phyloP scores from a whole-genome alignment of 2,113 vertebrate genomes.

The Cynopterus brachyotis region DNA sequence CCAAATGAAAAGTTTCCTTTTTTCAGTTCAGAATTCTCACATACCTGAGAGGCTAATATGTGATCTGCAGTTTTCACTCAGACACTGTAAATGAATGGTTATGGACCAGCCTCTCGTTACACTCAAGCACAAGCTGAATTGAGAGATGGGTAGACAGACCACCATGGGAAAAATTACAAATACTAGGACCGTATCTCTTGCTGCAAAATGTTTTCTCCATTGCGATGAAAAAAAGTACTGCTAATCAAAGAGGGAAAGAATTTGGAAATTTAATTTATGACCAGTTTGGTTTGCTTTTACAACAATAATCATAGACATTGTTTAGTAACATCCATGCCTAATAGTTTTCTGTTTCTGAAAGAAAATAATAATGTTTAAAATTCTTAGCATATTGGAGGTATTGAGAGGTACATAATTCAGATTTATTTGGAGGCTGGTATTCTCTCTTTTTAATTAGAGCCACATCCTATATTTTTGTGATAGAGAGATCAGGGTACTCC shows the following conservation, averaged over 20 bases:
- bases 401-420: background rate
- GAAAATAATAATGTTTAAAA: background rate
- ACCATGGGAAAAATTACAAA: background rate
- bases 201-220: background rate
- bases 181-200: background rate
- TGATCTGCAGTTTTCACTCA: slow-evolving; percentile 34
- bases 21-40: slow-evolving; percentile 47
- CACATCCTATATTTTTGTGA: background rate
- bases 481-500: background rate
- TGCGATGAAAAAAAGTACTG: background rate
- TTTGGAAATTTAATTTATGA: slow-evolving; percentile 38
- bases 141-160: background rate
- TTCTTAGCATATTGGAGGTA: background rate
- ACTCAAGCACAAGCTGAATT: background rate
- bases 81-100: background rate
- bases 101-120: slow-evolving; percentile 2
- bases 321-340: background rate
- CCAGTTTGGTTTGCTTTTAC: slow-evolving; percentile 25
- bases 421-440: background rate
- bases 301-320: slow-evolving; percentile 31
- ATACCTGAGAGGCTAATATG: background rate
- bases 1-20: slow-evolving; percentile 29
- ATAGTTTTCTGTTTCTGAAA: slow-evolving; percentile 5
- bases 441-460: background rate
- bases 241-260: slow-evolving; percentile 28